Percentiles rank a stretch among this genome's conserved stretches.
phyloP scores from a whole-genome alignment of 2,888 invertebrate genomes.

The Ochropleura plecta region DNA sequence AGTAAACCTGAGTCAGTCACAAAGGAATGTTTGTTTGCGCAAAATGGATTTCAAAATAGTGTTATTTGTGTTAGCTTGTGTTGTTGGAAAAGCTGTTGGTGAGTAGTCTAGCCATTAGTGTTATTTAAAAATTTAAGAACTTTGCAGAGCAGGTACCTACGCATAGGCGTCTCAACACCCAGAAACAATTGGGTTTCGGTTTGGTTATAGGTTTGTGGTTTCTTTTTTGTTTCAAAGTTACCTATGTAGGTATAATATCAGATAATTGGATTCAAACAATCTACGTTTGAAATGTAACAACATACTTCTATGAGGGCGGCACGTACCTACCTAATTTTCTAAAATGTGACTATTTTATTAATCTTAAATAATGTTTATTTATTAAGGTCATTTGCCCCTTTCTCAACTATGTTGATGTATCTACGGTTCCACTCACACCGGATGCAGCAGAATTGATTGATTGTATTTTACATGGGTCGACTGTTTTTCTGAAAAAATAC shows the following conservation, averaged over 20 bases:
- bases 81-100: slow-evolving; percentile 76
- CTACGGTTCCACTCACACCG: no score
- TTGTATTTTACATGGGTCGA: no score
- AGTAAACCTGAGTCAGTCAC: slow-evolving; percentile 45
- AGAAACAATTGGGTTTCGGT: background rate
- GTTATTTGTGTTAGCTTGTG: slow-evolving; percentile 73
- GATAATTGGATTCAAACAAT: background rate
- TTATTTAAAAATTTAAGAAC: background rate
- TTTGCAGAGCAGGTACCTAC: background rate
- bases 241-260: background rate
- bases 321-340: no score
- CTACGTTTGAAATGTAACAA: background rate
- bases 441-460: no score
- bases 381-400: no score
- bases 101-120: slow-evolving; percentile 58
- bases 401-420: no score
- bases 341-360: no score
- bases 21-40: slow-evolving; percentile 47
- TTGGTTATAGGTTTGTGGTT: background rate
- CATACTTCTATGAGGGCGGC: background rate
- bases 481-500: no score
- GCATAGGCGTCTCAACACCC: background rate
- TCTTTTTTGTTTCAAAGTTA: background rate
- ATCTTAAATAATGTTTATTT: no score
- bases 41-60: slow-evolving; percentile 68